Percentiles rank a stretch among this genome's conserved stretches.
These are phyloP conservation scores for Triplophysa bombifrons DNA, from an alignment of 2,797 vertebrate species.

Conservation along the genomic window DNA sequence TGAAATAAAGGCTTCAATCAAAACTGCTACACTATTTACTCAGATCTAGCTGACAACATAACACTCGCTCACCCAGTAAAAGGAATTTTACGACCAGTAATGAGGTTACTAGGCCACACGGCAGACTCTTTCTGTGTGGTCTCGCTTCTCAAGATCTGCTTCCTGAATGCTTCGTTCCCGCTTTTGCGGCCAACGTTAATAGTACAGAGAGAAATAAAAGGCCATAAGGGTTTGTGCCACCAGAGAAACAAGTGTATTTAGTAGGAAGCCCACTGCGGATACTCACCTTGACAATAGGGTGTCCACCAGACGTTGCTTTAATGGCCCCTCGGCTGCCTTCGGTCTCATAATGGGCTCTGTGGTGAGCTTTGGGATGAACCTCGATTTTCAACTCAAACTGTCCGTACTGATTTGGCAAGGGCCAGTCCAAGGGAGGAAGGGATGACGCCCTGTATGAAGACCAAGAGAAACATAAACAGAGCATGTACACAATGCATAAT, in stretches of 20 bases:
- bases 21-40: conserved; percentile 13
- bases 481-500: conserved; percentile 3
- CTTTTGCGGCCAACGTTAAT: conserved; percentile 22
- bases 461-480: conserved; percentile 46
- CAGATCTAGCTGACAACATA: conserved; percentile 22
- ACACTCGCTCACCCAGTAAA: conserved; percentile 10
- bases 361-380: conserved; percentile 98
- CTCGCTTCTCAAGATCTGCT: conserved; percentile 47
- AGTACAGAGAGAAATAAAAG: not conserved
- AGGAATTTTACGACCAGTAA: conserved; percentile 36
- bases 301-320: conserved; percentile 93
- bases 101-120: conserved; percentile 35
- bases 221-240: not conserved
- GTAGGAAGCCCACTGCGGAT: conserved; percentile 13
- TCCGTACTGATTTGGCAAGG: conserved; percentile 91
- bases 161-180: conserved; percentile 40
- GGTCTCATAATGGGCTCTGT: conserved; percentile 98
- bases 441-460: conserved; percentile 88
- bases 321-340: conserved; percentile 97
- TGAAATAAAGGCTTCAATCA: conserved; percentile 20
- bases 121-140: conserved; percentile 34
- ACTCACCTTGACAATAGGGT: conserved; percentile 96
- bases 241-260: too few species aligned
- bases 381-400: conserved; percentile 97
- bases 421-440: conserved; percentile 96